phyloP scores from a whole-genome alignment of 2,113 vertebrate species.

The Ptilorrhoa leucosticta region DNA sequence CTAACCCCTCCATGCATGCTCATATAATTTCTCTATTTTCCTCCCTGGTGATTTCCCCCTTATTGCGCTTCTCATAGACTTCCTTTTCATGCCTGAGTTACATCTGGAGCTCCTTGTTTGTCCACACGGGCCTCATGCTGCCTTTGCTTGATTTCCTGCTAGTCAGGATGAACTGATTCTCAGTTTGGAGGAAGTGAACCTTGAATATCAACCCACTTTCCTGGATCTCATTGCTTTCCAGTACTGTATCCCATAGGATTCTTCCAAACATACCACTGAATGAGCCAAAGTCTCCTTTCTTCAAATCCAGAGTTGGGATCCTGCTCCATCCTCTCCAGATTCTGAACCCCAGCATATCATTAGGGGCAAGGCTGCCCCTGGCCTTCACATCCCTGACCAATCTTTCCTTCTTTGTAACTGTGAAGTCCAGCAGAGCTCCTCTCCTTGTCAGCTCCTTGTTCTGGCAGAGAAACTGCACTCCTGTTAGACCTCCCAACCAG shows the following conservation, averaged over 20 bases:
- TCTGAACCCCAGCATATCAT: not conserved
- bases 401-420: not conserved
- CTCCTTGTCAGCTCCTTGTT: not conserved
- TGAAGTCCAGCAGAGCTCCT: not conserved
- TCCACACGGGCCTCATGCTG: not conserved
- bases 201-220: not conserved
- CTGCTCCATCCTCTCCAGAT: not conserved
- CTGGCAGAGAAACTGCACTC: not conserved
- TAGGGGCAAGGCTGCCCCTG: not conserved
- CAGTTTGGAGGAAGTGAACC: not conserved
- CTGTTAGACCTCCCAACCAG: not conserved
- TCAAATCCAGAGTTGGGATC: not conserved
- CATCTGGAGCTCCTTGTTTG: not conserved
- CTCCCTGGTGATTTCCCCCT: not conserved
- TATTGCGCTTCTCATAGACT: not conserved
- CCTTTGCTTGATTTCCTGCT: not conserved
- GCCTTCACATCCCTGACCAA: not conserved
- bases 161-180: not conserved
- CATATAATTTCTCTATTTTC: not conserved
- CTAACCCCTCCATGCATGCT: not conserved
- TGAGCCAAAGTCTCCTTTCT: not conserved
- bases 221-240: not conserved
- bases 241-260: not conserved
- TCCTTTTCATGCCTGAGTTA: not conserved
- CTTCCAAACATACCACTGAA: not conserved